Percentiles rank a stretch among this genome's conserved stretches.
Evolutionary conservation across 2,797 vertebrate genomes (phyloP).

Genomic region (Pteropus rufus): DNA sequence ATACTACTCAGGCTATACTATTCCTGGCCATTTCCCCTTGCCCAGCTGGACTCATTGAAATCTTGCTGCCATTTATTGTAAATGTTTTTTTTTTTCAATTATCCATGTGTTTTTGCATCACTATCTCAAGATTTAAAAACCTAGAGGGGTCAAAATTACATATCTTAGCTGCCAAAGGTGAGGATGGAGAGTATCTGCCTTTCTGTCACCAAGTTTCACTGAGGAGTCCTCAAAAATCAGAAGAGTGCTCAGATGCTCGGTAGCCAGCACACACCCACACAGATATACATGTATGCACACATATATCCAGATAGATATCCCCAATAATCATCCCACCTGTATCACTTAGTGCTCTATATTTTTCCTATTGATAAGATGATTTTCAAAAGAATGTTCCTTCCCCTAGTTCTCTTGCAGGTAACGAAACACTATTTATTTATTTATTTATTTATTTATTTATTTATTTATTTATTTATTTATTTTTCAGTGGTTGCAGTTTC

Average conservation of each 20-base stretch:
- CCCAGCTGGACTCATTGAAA: neutral
- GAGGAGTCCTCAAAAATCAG: neutral
- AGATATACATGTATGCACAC: neutral
- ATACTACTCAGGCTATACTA: neutral
- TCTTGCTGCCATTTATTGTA: neutral
- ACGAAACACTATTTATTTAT: neutral
- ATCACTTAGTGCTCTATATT: neutral
- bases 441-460: too few relatives aligned
- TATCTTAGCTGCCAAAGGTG: neutral
- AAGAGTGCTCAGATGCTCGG: neutral
- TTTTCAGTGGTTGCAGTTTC: neutral
- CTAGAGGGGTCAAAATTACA: neutral
- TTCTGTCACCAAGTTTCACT: neutral
- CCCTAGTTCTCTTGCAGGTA: neutral
- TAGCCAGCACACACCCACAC: neutral
- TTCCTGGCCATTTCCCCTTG: neutral
- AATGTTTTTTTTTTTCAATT: neutral
- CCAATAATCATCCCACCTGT: neutral
- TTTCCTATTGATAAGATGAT: neutral
- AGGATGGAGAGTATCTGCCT: neutral
- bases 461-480: too few relatives aligned
- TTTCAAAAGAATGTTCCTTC: neutral
- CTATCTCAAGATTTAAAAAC: neutral
- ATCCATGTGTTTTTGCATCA: neutral
- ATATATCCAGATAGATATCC: neutral